These are phyloP conservation scores for Avahi laniger DNA, from an alignment of 2,797 vertebrate genomes.

Conservation along the genomic window DNA sequence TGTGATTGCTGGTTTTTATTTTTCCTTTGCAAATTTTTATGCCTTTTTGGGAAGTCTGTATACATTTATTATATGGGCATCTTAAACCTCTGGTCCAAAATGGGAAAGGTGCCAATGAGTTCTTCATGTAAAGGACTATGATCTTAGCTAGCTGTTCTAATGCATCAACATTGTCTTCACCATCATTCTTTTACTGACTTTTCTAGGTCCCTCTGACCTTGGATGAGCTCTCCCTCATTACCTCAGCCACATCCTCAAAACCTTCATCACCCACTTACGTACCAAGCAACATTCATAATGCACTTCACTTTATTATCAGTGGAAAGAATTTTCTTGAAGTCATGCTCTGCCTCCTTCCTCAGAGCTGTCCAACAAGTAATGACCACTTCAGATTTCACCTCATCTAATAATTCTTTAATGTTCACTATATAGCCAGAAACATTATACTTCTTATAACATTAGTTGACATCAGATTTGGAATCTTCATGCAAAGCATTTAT, in stretches of 20 bases:
- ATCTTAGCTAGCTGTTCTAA: not conserved
- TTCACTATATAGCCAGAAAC: not conserved
- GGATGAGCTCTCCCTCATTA: not conserved
- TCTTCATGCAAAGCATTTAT: slow-evolving; percentile 17
- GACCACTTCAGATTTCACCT: slow-evolving; percentile 24
- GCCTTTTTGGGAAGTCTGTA: not conserved
- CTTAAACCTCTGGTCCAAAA: not conserved
- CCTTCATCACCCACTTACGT: slow-evolving; percentile 63
- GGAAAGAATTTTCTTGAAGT: slow-evolving; percentile 63
- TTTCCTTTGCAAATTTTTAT: not conserved
- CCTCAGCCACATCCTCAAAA: slow-evolving; percentile 40
- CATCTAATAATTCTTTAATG: slow-evolving; percentile 6
- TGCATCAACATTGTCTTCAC: not conserved
- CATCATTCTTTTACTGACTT: not conserved
- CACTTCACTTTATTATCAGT: slow-evolving; percentile 49
- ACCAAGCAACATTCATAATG: slow-evolving; percentile 4
- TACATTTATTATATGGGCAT: not conserved
- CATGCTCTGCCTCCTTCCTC: slow-evolving; percentile 34
- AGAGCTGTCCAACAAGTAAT: not conserved
- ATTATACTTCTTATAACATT: not conserved
- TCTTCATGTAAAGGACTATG: not conserved
- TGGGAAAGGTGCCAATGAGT: not conserved
- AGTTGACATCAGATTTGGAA: slow-evolving; percentile 11
- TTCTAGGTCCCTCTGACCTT: slow-evolving; percentile 46
- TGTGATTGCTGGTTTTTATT: not conserved